Conservation (phyloP, 92 coral and sea anemone species). For the Hydrozoanthus gracilis region DNA sequence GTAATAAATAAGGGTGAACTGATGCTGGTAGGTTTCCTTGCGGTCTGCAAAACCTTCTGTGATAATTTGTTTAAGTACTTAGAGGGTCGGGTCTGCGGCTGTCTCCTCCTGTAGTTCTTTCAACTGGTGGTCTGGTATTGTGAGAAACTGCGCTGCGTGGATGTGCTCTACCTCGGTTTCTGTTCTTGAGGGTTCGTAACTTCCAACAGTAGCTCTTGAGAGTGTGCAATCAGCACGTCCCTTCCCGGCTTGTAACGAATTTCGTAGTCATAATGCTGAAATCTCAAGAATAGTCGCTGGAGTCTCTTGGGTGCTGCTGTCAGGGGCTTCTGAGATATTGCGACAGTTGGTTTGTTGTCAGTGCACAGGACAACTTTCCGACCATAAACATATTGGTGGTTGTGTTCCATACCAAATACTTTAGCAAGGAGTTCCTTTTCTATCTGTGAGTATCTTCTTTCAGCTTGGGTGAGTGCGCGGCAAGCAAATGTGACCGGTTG, state of each 20-base stretch:
- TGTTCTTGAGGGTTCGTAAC: not conserved
- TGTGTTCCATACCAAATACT: constrained; percentile 70
- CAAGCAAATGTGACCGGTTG: constrained; percentile 67
- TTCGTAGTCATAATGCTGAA: constrained; percentile 61
- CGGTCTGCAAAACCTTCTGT: constrained; percentile 25
- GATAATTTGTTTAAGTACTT: constrained; percentile 4
- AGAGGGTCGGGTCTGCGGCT: not conserved
- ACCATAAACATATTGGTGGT: constrained; percentile 62
- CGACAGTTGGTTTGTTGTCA: constrained; percentile 67
- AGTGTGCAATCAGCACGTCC: constrained; percentile 61
- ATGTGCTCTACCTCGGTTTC: constrained; percentile 25
- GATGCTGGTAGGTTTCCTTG: not conserved
- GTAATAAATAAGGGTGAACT: not conserved
- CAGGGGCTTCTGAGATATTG: constrained; percentile 59
- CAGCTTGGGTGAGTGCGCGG: too few relatives aligned
- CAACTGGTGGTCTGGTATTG: constrained; percentile 16
- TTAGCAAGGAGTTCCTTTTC: constrained; percentile 66
- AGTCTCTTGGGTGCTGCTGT: constrained; percentile 59
- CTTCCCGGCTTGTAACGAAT: constrained; percentile 60
- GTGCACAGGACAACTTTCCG: constrained; percentile 54
- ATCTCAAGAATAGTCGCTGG: constrained; percentile 55
- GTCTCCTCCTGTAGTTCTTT: constrained; percentile 36
- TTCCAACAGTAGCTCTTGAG: constrained; percentile 53
- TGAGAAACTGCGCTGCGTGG: constrained; percentile 16
- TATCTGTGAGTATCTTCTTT: constrained; percentile 56